Base-by-base conservation (phyloP, 1,140 invertebrate species). In the Plectrocnemia conspersa region DNA sequence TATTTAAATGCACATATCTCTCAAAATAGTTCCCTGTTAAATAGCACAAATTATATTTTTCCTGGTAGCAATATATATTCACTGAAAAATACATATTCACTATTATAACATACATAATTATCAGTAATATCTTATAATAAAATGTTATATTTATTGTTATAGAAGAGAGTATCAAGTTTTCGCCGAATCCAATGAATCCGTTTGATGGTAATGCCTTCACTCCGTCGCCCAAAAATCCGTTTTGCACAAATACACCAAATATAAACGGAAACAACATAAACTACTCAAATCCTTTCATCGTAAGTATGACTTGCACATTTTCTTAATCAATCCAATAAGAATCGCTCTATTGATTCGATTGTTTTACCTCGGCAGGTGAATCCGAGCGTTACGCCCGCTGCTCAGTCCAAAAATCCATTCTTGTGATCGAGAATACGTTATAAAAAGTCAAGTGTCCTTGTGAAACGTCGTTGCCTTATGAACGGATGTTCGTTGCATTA, bases 331-430 rank as follows among this genome's bases (percentile, higher is more conserved):
- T 16, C 16, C 15, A 40, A 40, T 11, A 16, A 40, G 10, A 15
- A 16, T 16, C 6, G 10, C 36, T 40, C 6, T 16, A 40, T 6
- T 6, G 10, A 16, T 7, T 9, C 9, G 7, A 23, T 10, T 7
- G 16, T 19, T 7, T 44, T 23, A 5, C 16, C 6, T 16, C 6
- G 11, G 16, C 38, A 62, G 59, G 40, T 62, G 52, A 53, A 56
- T 15, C 40, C 59, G 2, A 49, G 49, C 19, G 47, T 53, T 15
- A 33, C 59, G 21, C 55, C 52, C 13, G 40, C 45, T 18, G 56
- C 52, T 32, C 52, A 54, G 23, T 62, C 59, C 11, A 62, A 62
- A 29, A 62, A 62, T 58, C 59, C 59, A 42, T 62, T 62, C 35
- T 49, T 62, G 56, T 62, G 56, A 61, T 61, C 23, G 41, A 50